These are phyloP conservation scores for Ennomos fuscantarius DNA, from an alignment of 2,888 invertebrate genomes.

Conservation along the genomic window DNA sequence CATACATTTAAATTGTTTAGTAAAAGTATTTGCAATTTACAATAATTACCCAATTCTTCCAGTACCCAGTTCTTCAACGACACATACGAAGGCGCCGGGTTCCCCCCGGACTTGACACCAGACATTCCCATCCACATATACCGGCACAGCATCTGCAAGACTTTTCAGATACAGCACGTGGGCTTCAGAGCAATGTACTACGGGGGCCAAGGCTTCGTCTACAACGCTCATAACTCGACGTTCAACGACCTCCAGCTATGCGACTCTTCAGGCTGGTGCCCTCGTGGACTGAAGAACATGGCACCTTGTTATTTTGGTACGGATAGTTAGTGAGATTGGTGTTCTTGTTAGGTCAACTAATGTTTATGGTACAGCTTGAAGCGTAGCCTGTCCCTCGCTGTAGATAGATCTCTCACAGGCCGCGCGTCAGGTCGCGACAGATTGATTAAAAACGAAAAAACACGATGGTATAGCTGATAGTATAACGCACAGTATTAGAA, in stretches of 20 bases:
- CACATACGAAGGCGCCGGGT: conserved; percentile 89
- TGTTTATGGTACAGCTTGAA: too few species aligned
- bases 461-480: too few species aligned
- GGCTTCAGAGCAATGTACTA: conserved; percentile 23
- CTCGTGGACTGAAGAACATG: conserved; percentile 86
- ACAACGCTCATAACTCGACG: conserved; percentile 22
- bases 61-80: conserved; percentile 80
- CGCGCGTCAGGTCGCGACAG: too few species aligned
- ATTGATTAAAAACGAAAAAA: too few species aligned
- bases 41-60: conserved; percentile 30
- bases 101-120: conserved; percentile 84
- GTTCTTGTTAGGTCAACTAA: too few species aligned
- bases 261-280: conserved; percentile 62
- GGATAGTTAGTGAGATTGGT: too few species aligned
- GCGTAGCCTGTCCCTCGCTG: too few species aligned
- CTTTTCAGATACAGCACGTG: conserved; percentile 23
- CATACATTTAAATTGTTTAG: too few species aligned
- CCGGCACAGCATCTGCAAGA: conserved; percentile 89
- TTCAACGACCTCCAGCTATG: conserved; percentile 30
- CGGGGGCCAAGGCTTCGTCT: conserved; percentile 32
- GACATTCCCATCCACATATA: conserved; percentile 85
- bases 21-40: too few species aligned
- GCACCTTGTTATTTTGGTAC: conserved; percentile 86
- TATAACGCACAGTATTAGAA: too few species aligned
- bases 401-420: too few species aligned